Base-by-base conservation (phyloP, 2,888 invertebrate species). In the Drosophila hawaiiensis region DNA sequence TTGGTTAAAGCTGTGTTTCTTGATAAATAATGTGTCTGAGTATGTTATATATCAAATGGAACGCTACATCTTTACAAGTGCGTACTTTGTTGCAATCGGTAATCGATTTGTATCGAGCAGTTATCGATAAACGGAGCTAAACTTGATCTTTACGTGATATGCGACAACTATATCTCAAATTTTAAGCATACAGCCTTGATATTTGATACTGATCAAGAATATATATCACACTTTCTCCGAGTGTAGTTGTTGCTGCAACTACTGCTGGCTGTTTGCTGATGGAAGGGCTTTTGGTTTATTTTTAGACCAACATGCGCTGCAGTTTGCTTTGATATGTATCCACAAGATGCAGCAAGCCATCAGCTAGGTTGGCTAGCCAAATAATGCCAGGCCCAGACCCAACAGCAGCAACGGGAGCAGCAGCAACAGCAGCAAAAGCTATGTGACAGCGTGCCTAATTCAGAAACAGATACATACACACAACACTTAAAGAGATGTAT, bases 261-360 rank as follows among this genome's bases (percentile, higher is more conserved):
- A 39, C 37, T 79, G 53, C 37, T 66, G 64, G 19, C 73, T 54
- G 53, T 12, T 41, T 58, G 25, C 50, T 82, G 82, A 89, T 84
- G 90, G 90, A 89, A 89, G 88, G 90, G 90, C 84, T 87, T 84
- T 69, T 70, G 43, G 35, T 65, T 72, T 84, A 84, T 84, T 88
- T 84, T 84, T 84, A 84, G 90, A 68, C 55, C 74, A 43, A 61
- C 68, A 43, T 22, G 19, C 60, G 69, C 73, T 75, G 88, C 83
- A 84, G 66, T 75, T 86, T 76, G 63, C 83, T 86, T 83, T 86
- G 81, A 89, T 80, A 89, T 86, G 89, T 86, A 83, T 83, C 89
- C 76, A 73, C 69, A 74, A 84, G 74, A 71, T 74, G 65, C 79
- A 78, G 59, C 68, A 54, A 25, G 25, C 22, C 25, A 9, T 47